Base-by-base conservation (phyloP, 2,888 invertebrate species). In the Anoplius nigerrimus region DNA sequence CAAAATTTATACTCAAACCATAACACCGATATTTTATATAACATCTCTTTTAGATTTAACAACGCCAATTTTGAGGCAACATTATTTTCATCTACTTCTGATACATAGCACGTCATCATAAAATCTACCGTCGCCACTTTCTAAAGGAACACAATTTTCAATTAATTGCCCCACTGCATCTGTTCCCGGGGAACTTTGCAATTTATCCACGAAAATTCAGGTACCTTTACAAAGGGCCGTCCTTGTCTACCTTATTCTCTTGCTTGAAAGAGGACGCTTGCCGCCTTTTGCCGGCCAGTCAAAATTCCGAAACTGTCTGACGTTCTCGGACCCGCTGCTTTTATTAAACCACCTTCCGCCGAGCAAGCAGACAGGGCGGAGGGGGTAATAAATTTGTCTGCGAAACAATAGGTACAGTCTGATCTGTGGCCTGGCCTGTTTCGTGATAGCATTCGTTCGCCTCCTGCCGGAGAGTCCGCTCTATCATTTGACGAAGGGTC, bases 381-480 rank as follows among this genome's bases (percentile, higher is more conserved):
- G 8, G 15, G 34, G 16, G 21, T n/a, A 11, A 20, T 58, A 53
- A 65, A 65, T 65, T 45, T 13, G 13, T 51, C 55, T 52, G 43
- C 13, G 3, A 6, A 43, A 56, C 22, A 65, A 53, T 48, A 78
- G 81, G 27, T 86, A 86, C 72, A 86, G 84, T 66, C 46, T 82
- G 1, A 67, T 71, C 20, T 87, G 87, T 53, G 83, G 79, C 0
- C 34, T 83, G 4, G 74, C 83, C 11, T 83, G 83, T 43, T 67
- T 80, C 15, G 56, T 77, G 53, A 67, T 86, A 53, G 78, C 76
- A 0, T 54, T 83, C 2, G 62, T 81, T 4, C 72, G 68, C 58
- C 74, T 84, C 22, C 43, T 84, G 15, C 86, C 84, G 0, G 82
- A 86, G 48, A 87, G 84, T 57, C 84, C 86, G 1, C 66, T 84